Percentiles rank a stretch among this genome's conserved stretches.
Conservation (phyloP, 2,888 invertebrate genomes). For the Aproaerema taeniolella region DNA sequence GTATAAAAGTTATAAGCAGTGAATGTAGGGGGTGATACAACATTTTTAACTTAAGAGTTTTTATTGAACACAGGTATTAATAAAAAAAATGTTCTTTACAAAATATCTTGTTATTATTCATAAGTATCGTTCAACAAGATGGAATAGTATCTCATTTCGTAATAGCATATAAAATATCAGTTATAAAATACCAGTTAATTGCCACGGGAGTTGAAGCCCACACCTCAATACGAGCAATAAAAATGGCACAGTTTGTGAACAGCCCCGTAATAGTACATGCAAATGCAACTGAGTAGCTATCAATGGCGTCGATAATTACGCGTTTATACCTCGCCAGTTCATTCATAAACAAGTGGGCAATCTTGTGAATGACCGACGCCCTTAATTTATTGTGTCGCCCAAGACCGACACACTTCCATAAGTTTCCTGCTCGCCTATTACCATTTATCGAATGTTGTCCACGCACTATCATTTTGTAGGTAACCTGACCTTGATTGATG, state of each 20-base stretch:
- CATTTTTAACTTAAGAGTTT: too few species aligned
- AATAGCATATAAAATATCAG: neutral
- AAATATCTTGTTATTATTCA: too few species aligned
- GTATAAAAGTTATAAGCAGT: too few species aligned
- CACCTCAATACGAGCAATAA: neutral
- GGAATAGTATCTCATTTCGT: too few species aligned
- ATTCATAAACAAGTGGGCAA: constrained; percentile 69
- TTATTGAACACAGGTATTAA: too few species aligned
- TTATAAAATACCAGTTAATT: too few species aligned
- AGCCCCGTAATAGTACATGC: constrained; percentile 33
- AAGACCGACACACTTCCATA: constrained; percentile 45
- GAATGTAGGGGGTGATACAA: too few species aligned
- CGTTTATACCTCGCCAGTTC: constrained; percentile 50
- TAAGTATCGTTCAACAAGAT: too few species aligned
- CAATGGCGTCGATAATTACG: constrained; percentile 63
- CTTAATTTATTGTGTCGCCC: constrained; percentile 57
- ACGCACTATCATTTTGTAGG: constrained; percentile 49
- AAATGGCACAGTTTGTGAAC: neutral
- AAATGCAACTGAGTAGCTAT: constrained; percentile 51
- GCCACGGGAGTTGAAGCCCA: too few species aligned
- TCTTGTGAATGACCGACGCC: constrained; percentile 65
- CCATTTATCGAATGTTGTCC: constrained; percentile 63
- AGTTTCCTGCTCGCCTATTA: constrained; percentile 60
- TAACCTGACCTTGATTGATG: constrained; percentile 53
- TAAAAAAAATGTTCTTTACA: too few species aligned